Evolutionary conservation across 2,888 invertebrate genomes (phyloP).

Genomic region (Chrysolina haemoptera): DNA sequence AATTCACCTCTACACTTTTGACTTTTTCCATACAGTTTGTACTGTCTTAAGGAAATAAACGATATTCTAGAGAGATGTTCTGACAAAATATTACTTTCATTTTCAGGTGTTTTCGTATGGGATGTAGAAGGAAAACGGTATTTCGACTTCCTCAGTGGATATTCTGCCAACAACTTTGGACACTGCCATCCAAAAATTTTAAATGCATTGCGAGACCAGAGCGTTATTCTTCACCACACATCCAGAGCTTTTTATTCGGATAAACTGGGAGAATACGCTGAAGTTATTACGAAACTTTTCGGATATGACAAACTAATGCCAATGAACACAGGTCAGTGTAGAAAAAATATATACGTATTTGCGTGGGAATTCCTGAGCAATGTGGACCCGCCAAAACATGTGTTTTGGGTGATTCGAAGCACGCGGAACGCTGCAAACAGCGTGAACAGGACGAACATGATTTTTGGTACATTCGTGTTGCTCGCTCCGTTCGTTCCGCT

Average conservation of each 20-base stretch:
- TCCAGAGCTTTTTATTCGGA: slow-evolving; percentile 84
- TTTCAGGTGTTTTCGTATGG: slow-evolving; percentile 83
- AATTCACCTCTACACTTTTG: too few relatives aligned
- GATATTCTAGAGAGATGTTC: too few relatives aligned
- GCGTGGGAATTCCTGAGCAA: too few relatives aligned
- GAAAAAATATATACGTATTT: not conserved
- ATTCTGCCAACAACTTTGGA: slow-evolving; percentile 87
- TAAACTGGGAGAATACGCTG: slow-evolving; percentile 81
- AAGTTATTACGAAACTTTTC: slow-evolving; percentile 80
- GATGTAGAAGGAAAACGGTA: slow-evolving; percentile 86
- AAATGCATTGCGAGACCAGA: slow-evolving; percentile 74
- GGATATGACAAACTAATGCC: slow-evolving; percentile 85
- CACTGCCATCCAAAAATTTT: slow-evolving; percentile 84
- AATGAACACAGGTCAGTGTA: slow-evolving; percentile 81
- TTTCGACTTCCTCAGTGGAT: slow-evolving; percentile 85
- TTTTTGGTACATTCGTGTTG: too few relatives aligned
- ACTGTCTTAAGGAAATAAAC: too few relatives aligned
- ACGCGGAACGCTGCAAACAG: too few relatives aligned
- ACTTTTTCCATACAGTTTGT: too few relatives aligned
- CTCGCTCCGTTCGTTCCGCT: too few relatives aligned
- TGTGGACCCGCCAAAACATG: too few relatives aligned
- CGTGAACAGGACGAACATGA: too few relatives aligned
- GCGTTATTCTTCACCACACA: slow-evolving; percentile 78
- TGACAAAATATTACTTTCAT: not conserved
- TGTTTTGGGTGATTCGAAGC: too few relatives aligned